Percentiles rank a stretch among this genome's conserved stretches.
These are phyloP conservation scores for Spicauda simplicius DNA, from an alignment of 2,888 invertebrate species.

Conservation along the genomic window DNA sequence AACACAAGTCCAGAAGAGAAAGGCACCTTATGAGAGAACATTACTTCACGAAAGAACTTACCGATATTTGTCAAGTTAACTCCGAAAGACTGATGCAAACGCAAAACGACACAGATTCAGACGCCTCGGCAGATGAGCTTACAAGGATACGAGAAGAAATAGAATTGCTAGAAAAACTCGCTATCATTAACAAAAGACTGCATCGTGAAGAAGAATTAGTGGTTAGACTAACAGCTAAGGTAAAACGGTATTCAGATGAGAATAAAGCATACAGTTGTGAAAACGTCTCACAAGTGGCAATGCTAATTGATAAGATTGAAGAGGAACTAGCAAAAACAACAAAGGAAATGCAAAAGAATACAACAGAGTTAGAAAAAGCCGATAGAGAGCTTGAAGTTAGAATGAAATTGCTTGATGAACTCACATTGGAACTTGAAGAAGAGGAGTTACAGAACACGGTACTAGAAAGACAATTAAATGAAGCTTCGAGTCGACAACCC, in stretches of 20 bases:
- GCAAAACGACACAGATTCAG: slow-evolving; percentile 77
- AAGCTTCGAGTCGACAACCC: slow-evolving; percentile 75
- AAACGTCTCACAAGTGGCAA: slow-evolving; percentile 75
- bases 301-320: slow-evolving; percentile 80
- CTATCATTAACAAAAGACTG: slow-evolving; percentile 89
- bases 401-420: slow-evolving; percentile 80
- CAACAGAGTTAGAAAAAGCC: slow-evolving; percentile 75
- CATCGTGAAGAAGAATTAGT: slow-evolving; percentile 90
- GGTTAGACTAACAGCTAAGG: slow-evolving; percentile 87
- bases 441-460: slow-evolving; percentile 78
- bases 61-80: slow-evolving; percentile 81
- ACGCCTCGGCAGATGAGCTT: slow-evolving; percentile 78
- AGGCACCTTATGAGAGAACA: slow-evolving; percentile 82
- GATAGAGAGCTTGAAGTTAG: slow-evolving; percentile 82
- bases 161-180: slow-evolving; percentile 89
- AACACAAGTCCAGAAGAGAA: slow-evolving; percentile 82
- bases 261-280: slow-evolving; percentile 79
- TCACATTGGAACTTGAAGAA: slow-evolving; percentile 81
- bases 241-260: slow-evolving; percentile 85
- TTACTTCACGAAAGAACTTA: slow-evolving; percentile 82
- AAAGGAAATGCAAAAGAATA: slow-evolving; percentile 82
- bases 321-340: slow-evolving; percentile 77
- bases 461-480: slow-evolving; percentile 76
- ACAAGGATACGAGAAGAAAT: slow-evolving; percentile 87
- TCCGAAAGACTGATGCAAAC: slow-evolving; percentile 75